Evolutionary conservation across 1,140 invertebrate species (phyloP), one percentile per base, ranked within the genome.

Genomic region (Euura lappo): DNA sequence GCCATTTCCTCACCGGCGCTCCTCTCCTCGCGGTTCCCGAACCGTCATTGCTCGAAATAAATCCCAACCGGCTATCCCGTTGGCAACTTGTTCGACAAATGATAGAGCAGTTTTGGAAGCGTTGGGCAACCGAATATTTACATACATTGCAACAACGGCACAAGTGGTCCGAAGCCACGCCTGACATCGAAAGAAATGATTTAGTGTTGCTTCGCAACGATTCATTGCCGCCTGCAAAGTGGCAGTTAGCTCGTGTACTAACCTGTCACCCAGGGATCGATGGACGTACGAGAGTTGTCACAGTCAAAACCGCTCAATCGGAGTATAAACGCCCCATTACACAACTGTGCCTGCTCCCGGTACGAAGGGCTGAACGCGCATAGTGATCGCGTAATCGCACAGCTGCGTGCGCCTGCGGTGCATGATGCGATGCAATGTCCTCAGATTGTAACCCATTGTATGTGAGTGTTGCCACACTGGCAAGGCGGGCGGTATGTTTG

Each of bases 1-100:
- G 77, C 0, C 80, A 82, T 45, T 81, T 83, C 51, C 71, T 83
- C 43, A 78, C 77, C 8, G 77, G 72, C n/a, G 69, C 76, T 65
- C 45, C 82, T 8, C 45, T 71, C 2, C 2, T 75, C 3, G 67
- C 76, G 13, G 28, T 74, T 7, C 74, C 77, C 3, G 76, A 78
- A 72, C 73, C 73, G 68, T 60, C 69, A 1, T 64, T 73, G 11
- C 47, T 73, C 6, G 44, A 70, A 2, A 11, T 45, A 11, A 72
- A 72, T 7, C 51, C 70, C 2, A 71, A 72, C 28, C 70, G 69
- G 8, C 67, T 71, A 45, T 71, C 60, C 28, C 70, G 70, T 7
- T 65, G 70, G 70, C 60, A 71, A n/a, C 70, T 65, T 65, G 11
- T 71, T 10, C 13, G 43, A 65, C 60, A 71, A 71, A 65, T 71